Conservation (phyloP, 2,888 invertebrate species). For the Synanthedon tipuliformis region DNA sequence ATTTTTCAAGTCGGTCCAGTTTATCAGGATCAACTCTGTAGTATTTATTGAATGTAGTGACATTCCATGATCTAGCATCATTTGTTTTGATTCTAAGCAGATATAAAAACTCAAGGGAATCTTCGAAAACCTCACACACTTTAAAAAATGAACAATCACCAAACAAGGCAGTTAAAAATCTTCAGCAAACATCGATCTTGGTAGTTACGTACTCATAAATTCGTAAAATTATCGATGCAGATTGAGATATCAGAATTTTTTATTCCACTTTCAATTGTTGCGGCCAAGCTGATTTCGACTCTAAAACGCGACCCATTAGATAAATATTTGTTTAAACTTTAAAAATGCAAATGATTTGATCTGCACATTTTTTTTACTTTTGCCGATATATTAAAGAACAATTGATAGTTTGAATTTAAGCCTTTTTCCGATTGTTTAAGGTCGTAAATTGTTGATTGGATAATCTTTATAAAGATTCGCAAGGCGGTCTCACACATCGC, state of each 20-base stretch:
- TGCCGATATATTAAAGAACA: background rate
- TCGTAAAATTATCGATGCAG: constrained; percentile 8
- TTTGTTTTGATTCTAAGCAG: too few relatives aligned
- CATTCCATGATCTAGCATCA: too few relatives aligned
- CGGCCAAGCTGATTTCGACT: constrained; percentile 4
- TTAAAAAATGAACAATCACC: background rate
- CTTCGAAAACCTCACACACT: too few relatives aligned
- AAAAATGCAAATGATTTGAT: constrained; percentile 4
- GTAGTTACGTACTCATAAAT: constrained; percentile 10
- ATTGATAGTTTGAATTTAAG: background rate
- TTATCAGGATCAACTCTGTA: too few relatives aligned
- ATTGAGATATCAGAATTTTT: constrained; percentile 13
- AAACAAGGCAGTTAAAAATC: constrained; percentile 2
- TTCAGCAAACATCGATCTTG: constrained; percentile 9
- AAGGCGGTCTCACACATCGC: constrained; percentile 16
- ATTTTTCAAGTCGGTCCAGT: too few relatives aligned
- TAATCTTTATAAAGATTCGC: constrained; percentile 1
- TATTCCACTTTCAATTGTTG: background rate
- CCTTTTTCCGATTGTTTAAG: background rate
- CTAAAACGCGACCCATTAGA: constrained; percentile 2
- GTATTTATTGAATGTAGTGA: too few relatives aligned
- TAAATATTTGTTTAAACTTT: constrained; percentile 2
- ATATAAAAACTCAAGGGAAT: too few relatives aligned
- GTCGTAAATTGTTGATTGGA: background rate
- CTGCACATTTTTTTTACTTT: constrained; percentile 6